phyloP scores from a whole-genome alignment of 2,113 vertebrate species.

The Megalops atlanticus region DNA sequence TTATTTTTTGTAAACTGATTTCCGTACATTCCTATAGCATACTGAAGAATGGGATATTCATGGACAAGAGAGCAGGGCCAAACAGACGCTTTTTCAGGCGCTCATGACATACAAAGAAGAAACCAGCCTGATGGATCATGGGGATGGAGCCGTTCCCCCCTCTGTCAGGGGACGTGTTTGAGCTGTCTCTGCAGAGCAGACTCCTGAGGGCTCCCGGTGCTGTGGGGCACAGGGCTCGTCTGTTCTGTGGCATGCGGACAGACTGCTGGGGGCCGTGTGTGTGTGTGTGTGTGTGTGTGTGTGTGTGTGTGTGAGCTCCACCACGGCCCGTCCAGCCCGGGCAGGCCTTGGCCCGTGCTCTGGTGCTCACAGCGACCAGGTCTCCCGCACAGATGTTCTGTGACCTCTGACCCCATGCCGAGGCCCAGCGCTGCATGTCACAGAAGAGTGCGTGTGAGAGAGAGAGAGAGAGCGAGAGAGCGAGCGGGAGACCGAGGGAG shows the following conservation, averaged over 20 bases:
- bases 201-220: background rate
- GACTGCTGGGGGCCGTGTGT: slow-evolving; percentile 15
- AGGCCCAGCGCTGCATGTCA: slow-evolving; percentile 38
- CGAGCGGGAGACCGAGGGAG: background rate
- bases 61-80: background rate
- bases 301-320: slow-evolving; percentile 20
- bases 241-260: background rate
- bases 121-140: background rate
- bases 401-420: slow-evolving; percentile 52
- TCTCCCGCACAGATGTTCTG: slow-evolving; percentile 58
- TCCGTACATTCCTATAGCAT: slow-evolving; percentile 6
- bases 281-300: slow-evolving; percentile 21
- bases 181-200: background rate
- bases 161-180: background rate
- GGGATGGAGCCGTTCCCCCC: background rate
- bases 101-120: background rate
- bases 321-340: slow-evolving; percentile 34
- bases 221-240: background rate
- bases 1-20: background rate
- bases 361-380: slow-evolving; percentile 29
- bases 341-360: slow-evolving; percentile 43
- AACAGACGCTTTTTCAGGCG: background rate
- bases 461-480: background rate
- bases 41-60: slow-evolving; percentile 19
- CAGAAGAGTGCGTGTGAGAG: slow-evolving; percentile 24